Evolutionary conservation across 2,797 vertebrate genomes (phyloP).

Genomic region (Centroberyx gerrardi): DNA sequence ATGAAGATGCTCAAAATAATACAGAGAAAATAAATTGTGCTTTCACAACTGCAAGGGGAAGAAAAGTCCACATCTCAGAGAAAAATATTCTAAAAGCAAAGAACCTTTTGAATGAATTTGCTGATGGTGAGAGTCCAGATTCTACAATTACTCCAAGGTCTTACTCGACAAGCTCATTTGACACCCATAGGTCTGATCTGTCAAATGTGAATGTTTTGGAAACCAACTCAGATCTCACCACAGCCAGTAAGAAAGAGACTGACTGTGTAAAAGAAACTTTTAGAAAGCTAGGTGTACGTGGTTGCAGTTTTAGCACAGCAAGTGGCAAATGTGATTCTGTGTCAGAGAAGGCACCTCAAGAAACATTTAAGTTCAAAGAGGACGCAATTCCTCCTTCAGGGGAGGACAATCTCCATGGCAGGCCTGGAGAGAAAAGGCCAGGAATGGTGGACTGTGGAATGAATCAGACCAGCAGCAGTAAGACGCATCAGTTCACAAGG

Average conservation of each 20-base stretch:
- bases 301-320: slow-evolving; percentile 84
- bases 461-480: slow-evolving; percentile 2
- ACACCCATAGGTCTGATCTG: background rate
- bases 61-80: slow-evolving; percentile 34
- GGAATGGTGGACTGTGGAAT: slow-evolving; percentile 18
- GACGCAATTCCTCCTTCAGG: slow-evolving; percentile 54
- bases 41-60: slow-evolving; percentile 55
- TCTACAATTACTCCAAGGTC: slow-evolving; percentile 2
- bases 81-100: slow-evolving; percentile 47
- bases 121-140: slow-evolving; percentile 19
- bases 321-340: slow-evolving; percentile 80
- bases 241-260: slow-evolving; percentile 31
- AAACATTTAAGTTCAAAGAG: slow-evolving; percentile 83
- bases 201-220: slow-evolving; percentile 20
- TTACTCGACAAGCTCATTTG: slow-evolving; percentile 5
- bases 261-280: slow-evolving; percentile 14
- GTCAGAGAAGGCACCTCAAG: slow-evolving; percentile 80
- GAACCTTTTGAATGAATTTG: slow-evolving; percentile 34
- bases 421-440: slow-evolving; percentile 18
- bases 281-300: slow-evolving; percentile 16
- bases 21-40: slow-evolving; percentile 18
- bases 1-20: slow-evolving; percentile 4
- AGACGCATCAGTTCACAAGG: background rate
- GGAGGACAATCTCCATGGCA: background rate
- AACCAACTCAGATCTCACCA: slow-evolving; percentile 58